Conservation (phyloP, 2,113 vertebrate genomes). For the Paraplagusia blochii region DNA sequence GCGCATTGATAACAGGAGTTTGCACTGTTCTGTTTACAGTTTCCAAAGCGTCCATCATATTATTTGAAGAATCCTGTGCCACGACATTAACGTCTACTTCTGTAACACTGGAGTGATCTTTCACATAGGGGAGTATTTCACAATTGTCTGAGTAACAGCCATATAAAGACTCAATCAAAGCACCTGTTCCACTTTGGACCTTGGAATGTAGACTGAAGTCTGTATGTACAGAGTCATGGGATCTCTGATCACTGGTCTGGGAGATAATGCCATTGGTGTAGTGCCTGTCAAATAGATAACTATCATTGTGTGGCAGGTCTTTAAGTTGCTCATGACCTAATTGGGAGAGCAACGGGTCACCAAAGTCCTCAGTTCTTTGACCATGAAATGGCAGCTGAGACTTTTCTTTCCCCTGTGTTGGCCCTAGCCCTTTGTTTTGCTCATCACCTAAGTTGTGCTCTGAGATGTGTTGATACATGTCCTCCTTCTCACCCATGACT, state of each 20-base stretch:
- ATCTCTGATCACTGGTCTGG: too few relatives aligned
- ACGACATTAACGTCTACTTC: conserved; percentile 23
- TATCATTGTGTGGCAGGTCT: conserved; percentile 39
- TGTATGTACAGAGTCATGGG: conserved; percentile 42
- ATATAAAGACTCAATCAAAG: conserved; percentile 35
- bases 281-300: conserved; percentile 44
- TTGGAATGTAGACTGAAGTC: conserved; percentile 44
- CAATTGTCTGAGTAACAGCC: conserved; percentile 38
- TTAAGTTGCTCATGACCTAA: conserved; percentile 66
- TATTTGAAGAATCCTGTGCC: conserved; percentile 23
- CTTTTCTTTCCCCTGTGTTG: conserved; percentile 41
- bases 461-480: conserved; percentile 12
- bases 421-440: conserved; percentile 37
- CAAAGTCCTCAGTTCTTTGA: conserved; percentile 62
- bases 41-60: conserved; percentile 33
- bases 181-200: conserved; percentile 39
- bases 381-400: conserved; percentile 27
- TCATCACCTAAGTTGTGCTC: conserved; percentile 29
- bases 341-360: conserved; percentile 67
- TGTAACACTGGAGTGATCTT: conserved; percentile 40
- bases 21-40: conserved; percentile 22
- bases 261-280: conserved; percentile 57
- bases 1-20: conserved; percentile 3
- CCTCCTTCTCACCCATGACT: too few relatives aligned
- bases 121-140: conserved; percentile 20